These are phyloP conservation scores for Diuraphis noxia DNA, from an alignment of 1,140 invertebrate species.

Conservation along the genomic window DNA sequence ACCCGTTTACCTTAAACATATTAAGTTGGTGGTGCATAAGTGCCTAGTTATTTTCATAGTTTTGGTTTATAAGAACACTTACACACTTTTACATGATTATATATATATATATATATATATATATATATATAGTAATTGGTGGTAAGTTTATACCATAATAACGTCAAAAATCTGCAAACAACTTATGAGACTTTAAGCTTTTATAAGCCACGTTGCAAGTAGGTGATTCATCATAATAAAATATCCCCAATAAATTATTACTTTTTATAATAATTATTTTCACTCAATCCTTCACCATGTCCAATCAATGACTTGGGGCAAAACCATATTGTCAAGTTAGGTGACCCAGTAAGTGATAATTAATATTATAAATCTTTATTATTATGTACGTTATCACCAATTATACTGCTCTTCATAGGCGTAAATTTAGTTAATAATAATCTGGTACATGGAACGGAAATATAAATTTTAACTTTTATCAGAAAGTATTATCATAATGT, in stretches of 20 bases:
- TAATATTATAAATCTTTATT: no score
- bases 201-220: neutral
- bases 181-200: neutral
- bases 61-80: neutral
- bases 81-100: neutral
- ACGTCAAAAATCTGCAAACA: neutral
- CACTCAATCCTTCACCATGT: neutral
- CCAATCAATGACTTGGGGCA: neutral
- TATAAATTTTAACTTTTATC: no score
- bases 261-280: neutral
- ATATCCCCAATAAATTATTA: neutral
- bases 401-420: no score
- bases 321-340: neutral
- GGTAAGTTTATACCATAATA: neutral
- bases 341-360: accelerated
- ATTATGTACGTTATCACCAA: neutral
- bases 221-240: neutral
- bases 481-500: no score
- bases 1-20: neutral
- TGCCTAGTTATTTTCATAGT: neutral
- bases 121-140: neutral
- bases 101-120: no score
- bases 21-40: neutral
- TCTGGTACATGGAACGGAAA: no score
- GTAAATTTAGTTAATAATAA: no score